These are phyloP conservation scores for Sarcophaga carnaria DNA, from an alignment of 2,888 invertebrate species.

Conservation along the genomic window DNA sequence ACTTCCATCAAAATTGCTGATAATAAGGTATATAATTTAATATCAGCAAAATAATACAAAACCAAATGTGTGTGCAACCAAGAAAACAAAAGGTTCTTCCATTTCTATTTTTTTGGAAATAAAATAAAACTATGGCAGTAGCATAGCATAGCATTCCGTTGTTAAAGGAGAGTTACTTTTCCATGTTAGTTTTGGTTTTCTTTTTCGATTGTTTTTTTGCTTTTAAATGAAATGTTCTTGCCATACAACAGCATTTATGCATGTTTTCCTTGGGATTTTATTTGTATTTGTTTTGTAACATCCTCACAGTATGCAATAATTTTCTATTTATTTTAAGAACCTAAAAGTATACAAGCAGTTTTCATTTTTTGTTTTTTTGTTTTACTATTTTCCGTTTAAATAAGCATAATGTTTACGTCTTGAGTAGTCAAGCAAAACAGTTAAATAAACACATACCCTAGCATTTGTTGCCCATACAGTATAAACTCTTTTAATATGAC, in stretches of 20 bases:
- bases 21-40: conserved; percentile 81
- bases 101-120: conserved; percentile 30
- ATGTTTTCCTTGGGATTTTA: conserved; percentile 47
- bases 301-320: conserved; percentile 61
- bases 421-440: conserved; percentile 54
- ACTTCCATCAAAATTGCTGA: conserved; percentile 73
- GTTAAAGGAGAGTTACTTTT: conserved; percentile 59
- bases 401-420: conserved; percentile 63
- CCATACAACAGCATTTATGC: conserved; percentile 60
- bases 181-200: conserved; percentile 47
- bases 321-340: conserved; percentile 62
- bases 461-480: background rate
- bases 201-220: conserved; percentile 22
- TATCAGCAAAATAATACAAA: conserved; percentile 74
- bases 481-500: background rate
- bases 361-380: conserved; percentile 41
- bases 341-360: conserved; percentile 65
- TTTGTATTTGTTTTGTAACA: conserved; percentile 51
- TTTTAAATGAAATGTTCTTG: conserved; percentile 26
- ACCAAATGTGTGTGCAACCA: conserved; percentile 64
- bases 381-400: conserved; percentile 50
- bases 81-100: conserved; percentile 56
- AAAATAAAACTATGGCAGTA: conserved; percentile 3
- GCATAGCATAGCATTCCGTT: conserved; percentile 40
- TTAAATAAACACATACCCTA: conserved; percentile 15